Evolutionary conservation across 2,888 invertebrate species (phyloP).

Genomic region (Philopedon plagiatum): DNA sequence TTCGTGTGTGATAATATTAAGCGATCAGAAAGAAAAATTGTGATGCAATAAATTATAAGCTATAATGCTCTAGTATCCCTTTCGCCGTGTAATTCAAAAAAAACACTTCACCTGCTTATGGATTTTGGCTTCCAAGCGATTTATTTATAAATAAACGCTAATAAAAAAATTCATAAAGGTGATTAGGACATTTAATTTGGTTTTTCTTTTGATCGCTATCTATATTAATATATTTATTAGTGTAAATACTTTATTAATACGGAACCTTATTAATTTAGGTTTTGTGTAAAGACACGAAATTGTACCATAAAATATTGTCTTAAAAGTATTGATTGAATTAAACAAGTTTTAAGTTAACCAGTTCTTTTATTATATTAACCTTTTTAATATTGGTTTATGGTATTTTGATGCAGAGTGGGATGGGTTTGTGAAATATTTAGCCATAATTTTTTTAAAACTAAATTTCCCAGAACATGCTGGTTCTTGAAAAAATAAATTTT

Average conservation of each 20-base stretch:
- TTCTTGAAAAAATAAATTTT: too few relatives aligned
- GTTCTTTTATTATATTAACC: too few relatives aligned
- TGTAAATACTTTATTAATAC: constrained; percentile 51
- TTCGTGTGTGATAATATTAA: constrained; percentile 20
- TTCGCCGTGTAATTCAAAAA: neutral
- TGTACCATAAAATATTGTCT: constrained; percentile 46
- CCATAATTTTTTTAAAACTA: too few relatives aligned
- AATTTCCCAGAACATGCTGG: too few relatives aligned
- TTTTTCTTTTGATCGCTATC: constrained; percentile 13
- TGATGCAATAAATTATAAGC: neutral
- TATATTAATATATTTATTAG: constrained; percentile 54
- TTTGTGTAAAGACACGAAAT: constrained; percentile 49
- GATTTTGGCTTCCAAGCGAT: neutral
- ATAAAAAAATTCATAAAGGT: neutral
- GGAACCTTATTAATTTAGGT: constrained; percentile 40
- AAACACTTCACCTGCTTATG: neutral
- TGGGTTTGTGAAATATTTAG: too few relatives aligned
- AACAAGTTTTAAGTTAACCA: constrained; percentile 3
- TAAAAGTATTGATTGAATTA: constrained; percentile 36
- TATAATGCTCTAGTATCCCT: neutral
- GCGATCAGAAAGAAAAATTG: constrained; percentile 11
- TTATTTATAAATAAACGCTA: neutral
- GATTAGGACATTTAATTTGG: neutral
- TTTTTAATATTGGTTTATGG: too few relatives aligned
- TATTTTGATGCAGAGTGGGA: too few relatives aligned